phyloP scores from a whole-genome alignment of 2,888 invertebrate species.

The Meiosimyza decipiens region DNA sequence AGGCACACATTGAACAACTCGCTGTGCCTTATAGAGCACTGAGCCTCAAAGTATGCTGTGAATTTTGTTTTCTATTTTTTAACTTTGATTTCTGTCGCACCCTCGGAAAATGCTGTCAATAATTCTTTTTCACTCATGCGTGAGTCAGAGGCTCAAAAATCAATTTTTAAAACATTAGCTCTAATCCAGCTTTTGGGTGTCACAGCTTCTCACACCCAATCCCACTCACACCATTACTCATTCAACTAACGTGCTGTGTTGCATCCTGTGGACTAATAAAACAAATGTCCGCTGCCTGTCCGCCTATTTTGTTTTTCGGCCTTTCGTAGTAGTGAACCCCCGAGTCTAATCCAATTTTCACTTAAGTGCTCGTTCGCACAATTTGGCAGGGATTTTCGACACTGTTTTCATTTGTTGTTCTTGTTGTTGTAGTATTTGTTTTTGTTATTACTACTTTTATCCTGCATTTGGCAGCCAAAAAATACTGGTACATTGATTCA shows the following conservation, averaged over 20 bases:
- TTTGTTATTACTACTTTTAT: conserved; percentile 8
- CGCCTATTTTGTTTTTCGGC: background rate
- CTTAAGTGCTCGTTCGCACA: conserved; percentile 40
- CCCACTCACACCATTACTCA: background rate
- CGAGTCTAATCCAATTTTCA: conserved; percentile 42
- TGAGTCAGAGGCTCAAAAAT: background rate
- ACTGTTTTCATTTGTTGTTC: conserved; percentile 20
- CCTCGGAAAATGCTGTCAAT: no score
- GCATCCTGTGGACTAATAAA: background rate
- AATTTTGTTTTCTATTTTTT: background rate
- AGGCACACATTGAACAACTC: no score
- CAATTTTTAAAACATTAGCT: conserved; percentile 26
- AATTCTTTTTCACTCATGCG: no score
- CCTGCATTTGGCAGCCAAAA: conserved; percentile 24
- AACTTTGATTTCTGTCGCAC: no score
- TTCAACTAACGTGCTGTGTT: background rate
- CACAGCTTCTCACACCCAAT: no score
- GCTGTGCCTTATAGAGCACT: background rate
- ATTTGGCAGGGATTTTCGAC: conserved; percentile 34
- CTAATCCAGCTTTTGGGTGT: background rate
- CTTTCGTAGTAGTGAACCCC: conserved; percentile 9
- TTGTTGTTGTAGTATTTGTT: conserved; percentile 26
- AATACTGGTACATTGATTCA: conserved; percentile 13
- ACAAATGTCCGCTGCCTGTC: background rate
- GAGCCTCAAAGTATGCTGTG: background rate